phyloP scores from a whole-genome alignment of 2,113 vertebrate species.

The Chaenogobius annularis region DNA sequence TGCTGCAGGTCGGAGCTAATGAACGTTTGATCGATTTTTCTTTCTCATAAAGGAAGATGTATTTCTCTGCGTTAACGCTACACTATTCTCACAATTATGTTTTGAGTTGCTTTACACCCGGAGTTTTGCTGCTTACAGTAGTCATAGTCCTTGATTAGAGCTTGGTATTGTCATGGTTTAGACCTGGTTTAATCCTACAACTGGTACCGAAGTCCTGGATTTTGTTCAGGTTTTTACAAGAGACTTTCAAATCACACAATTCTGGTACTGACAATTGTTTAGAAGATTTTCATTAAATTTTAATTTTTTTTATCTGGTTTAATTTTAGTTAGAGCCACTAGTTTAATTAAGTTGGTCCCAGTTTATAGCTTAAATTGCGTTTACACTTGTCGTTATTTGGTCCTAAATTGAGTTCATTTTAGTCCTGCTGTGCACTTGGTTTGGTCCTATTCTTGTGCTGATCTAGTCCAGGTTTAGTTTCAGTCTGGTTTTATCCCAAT shows the following conservation, averaged over 20 bases:
- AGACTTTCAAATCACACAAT: too few species aligned
- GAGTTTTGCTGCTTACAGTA: neutral
- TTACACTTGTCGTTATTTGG: too few species aligned
- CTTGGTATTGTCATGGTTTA: neutral
- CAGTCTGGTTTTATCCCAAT: neutral
- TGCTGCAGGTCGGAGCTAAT: neutral
- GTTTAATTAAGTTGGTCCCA: neutral
- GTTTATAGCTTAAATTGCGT: neutral
- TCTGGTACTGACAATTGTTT: too few species aligned
- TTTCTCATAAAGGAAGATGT: slow-evolving; percentile 20
- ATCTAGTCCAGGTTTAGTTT: neutral
- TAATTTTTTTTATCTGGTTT: too few species aligned
- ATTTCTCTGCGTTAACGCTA: slow-evolving; percentile 1
- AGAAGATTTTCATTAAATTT: too few species aligned
- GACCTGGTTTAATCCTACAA: neutral
- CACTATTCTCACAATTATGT: neutral
- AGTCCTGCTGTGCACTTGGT: neutral
- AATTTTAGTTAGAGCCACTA: too few species aligned
- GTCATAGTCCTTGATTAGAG: neutral
- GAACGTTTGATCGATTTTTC: slow-evolving; percentile 11
- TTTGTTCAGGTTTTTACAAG: too few species aligned
- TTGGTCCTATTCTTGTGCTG: neutral
- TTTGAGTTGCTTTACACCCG: neutral
- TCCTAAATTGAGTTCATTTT: neutral
- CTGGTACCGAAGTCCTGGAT: too few species aligned